phyloP scores from a whole-genome alignment of 2,113 vertebrate genomes.

The Rhinopithecus roxellana region DNA sequence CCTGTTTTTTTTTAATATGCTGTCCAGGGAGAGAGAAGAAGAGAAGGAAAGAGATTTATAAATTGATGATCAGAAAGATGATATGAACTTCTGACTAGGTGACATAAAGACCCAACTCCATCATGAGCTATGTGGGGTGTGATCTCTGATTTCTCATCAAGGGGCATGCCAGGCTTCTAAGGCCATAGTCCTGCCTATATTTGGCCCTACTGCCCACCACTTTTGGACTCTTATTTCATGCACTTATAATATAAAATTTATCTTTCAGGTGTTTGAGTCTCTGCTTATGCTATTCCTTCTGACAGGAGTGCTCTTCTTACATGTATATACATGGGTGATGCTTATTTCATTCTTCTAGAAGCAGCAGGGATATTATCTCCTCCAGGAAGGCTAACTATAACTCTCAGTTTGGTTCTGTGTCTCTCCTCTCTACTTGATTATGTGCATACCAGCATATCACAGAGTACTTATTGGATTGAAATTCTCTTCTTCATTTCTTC shows the following conservation, averaged over 20 bases:
- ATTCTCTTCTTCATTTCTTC: neutral
- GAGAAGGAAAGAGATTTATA: too few species aligned
- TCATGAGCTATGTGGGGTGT: fast-evolving
- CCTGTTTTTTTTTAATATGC: neutral
- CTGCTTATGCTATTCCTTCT: neutral
- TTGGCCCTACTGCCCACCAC: fast-evolving
- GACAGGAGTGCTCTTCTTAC: neutral
- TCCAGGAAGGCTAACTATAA: neutral
- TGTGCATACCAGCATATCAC: neutral
- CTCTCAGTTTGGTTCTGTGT: neutral
- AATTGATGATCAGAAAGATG: neutral
- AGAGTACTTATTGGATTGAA: neutral
- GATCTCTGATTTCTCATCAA: neutral
- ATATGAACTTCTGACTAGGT: too few species aligned
- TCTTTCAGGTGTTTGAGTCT: neutral
- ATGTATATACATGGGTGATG: neutral
- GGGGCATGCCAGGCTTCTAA: neutral
- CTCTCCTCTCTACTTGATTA: neutral
- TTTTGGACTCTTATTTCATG: neutral
- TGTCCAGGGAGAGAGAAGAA: neutral
- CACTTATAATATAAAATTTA: neutral
- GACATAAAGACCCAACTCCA: too few species aligned
- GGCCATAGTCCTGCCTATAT: fast-evolving
- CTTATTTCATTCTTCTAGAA: neutral
- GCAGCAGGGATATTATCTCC: neutral